A percentile compares a stretch with the other conserved stretches of the same genome.
Evolutionary conservation across 2,113 vertebrate species (phyloP).

Genomic region (Grus americana): DNA sequence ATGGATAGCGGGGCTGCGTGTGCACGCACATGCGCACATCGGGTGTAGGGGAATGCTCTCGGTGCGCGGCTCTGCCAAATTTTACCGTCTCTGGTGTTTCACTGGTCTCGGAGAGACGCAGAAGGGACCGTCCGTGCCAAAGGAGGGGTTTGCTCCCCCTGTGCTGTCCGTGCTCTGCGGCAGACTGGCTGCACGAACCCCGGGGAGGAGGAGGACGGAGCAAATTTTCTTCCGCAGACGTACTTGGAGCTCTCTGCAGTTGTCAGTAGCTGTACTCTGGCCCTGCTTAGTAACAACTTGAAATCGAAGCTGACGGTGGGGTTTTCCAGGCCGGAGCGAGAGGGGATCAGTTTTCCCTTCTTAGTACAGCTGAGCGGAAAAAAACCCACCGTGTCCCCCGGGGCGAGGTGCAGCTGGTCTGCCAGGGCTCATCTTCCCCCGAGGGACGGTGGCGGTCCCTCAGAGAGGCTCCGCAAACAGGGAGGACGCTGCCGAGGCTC

Average conservation of each 20-base stretch:
- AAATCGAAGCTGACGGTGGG: accelerated
- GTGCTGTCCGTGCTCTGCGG: accelerated
- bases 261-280: neutral
- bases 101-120: neutral
- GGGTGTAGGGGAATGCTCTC: neutral
- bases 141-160: neutral
- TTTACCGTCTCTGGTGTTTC: neutral
- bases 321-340: neutral
- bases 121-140: neutral
- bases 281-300: neutral
- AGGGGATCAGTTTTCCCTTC: neutral
- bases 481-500: neutral
- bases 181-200: accelerated
- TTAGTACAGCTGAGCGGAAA: neutral
- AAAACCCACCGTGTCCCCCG: accelerated
- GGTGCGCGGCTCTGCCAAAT: neutral
- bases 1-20: neutral
- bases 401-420: neutral
- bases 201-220: neutral
- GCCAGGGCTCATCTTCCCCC: neutral
- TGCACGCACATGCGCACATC: accelerated
- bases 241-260: accelerated
- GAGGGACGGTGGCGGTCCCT: neutral
- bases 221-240: accelerated
- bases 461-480: accelerated